Conservation (phyloP, 2,113 vertebrate species). For the Gulo gulo region DNA sequence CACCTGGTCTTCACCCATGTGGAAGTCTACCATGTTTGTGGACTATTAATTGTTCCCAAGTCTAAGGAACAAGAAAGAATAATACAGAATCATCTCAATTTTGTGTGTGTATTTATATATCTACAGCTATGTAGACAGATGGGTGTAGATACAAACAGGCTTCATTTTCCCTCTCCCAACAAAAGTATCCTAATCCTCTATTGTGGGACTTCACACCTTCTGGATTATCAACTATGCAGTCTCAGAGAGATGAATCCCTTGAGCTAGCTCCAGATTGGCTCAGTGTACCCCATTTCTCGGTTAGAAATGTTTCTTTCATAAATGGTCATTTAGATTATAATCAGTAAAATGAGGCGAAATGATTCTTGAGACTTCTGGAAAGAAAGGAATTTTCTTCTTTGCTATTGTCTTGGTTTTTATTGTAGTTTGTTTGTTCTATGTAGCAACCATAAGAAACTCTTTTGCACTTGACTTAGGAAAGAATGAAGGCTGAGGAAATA, state of each 20-base stretch:
- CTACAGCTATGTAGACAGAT: neutral
- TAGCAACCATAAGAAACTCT: neutral
- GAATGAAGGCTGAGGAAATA: neutral
- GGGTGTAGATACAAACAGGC: neutral
- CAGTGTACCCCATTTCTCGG: neutral
- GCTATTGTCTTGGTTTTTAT: neutral
- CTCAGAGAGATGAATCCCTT: neutral
- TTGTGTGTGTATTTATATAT: neutral
- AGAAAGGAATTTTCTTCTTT: neutral
- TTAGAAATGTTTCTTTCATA: neutral
- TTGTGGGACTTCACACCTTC: neutral
- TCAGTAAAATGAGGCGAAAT: neutral
- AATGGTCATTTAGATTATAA: neutral
- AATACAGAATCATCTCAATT: neutral
- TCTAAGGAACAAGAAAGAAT: neutral
- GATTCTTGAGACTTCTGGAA: neutral
- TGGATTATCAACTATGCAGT: neutral
- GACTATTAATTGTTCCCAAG: neutral
- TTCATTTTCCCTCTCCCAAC: neutral
- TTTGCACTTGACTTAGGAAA: neutral
- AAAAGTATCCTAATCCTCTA: neutral
- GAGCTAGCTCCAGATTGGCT: neutral
- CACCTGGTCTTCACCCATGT: neutral
- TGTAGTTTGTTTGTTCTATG: neutral
- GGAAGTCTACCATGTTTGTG: neutral